Conservation (phyloP, 1,140 invertebrate genomes). For the Drosophila tani region DNA sequence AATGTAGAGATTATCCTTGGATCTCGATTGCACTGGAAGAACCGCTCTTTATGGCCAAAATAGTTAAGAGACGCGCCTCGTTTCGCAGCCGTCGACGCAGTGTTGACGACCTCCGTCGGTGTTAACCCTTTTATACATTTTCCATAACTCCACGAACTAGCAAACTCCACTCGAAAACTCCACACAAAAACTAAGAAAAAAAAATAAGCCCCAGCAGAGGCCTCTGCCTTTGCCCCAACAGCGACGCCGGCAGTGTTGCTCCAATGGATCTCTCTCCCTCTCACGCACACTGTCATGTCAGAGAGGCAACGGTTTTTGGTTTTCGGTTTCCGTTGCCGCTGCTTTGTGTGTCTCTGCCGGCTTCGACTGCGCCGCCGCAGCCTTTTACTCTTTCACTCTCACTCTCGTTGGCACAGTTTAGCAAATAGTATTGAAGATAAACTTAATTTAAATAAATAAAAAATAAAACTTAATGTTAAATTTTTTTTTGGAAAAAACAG, state of each 20-base stretch:
- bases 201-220: not conserved
- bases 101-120: conserved; percentile 74
- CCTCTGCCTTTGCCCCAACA: conserved; percentile 11
- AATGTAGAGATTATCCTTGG: conserved; percentile 33
- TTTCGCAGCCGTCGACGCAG: conserved; percentile 40
- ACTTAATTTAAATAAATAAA: no score
- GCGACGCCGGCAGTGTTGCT: conserved; percentile 1
- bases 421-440: not conserved
- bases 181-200: not conserved
- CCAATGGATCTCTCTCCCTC: not conserved
- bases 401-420: conserved; percentile 11
- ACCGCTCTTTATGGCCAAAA: conserved; percentile 14
- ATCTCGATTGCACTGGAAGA: conserved; percentile 8
- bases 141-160: conserved; percentile 42
- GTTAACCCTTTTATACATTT: conserved; percentile 76
- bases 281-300: conserved; percentile 15
- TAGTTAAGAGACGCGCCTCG: conserved; percentile 35
- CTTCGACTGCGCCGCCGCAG: conserved; percentile 12
- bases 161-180: conserved; percentile 24
- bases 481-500: no score
- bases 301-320: conserved; percentile 46
- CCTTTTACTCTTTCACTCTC: conserved; percentile 28
- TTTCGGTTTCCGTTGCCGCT: conserved; percentile 34
- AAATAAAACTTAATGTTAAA: no score
- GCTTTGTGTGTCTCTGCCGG: conserved; percentile 43